These are phyloP conservation scores for Cheilosia grossa DNA, from an alignment of 2,888 invertebrate species.

Conservation along the genomic window DNA sequence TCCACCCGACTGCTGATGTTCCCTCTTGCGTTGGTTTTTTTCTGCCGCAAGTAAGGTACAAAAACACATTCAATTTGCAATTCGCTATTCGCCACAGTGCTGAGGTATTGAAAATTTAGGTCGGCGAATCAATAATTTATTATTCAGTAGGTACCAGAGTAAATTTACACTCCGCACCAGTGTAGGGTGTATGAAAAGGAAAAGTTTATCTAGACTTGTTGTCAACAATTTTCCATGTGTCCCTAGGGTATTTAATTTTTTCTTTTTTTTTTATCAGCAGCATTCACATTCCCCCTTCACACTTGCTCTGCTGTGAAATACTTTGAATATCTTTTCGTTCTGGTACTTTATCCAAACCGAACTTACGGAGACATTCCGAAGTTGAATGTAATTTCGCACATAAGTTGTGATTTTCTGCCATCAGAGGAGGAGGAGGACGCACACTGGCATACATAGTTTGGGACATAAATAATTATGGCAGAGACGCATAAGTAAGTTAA, in stretches of 20 bases:
- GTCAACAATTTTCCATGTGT: constrained; percentile 32
- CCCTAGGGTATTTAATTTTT: constrained; percentile 4
- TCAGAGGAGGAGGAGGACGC: constrained; percentile 30
- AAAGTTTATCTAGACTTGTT: constrained; percentile 42
- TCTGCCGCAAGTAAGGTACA: not conserved
- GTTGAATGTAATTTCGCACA: constrained; percentile 20
- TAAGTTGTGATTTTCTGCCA: constrained; percentile 65
- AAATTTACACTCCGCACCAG: not conserved
- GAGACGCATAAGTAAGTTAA: constrained; percentile 53
- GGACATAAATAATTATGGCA: constrained; percentile 63
- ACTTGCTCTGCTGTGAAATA: constrained; percentile 39
- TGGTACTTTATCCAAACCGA: constrained; percentile 35
- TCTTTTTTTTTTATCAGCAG: constrained; percentile 33
- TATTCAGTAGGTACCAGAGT: constrained; percentile 10
- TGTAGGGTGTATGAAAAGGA: constrained; percentile 7
- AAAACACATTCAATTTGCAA: constrained; percentile 1
- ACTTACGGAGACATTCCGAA: constrained; percentile 41
- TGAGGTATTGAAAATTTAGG: constrained; percentile 10
- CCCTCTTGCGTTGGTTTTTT: not conserved
- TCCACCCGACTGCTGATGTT: not conserved
- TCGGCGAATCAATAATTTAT: constrained; percentile 15
- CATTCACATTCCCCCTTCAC: constrained; percentile 43
- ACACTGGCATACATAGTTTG: constrained; percentile 40
- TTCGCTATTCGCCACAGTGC: not conserved
- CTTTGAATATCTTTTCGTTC: constrained; percentile 59